Base-by-base conservation (phyloP, 2,797 vertebrate genomes). In the Sebastiscus tertius region DNA sequence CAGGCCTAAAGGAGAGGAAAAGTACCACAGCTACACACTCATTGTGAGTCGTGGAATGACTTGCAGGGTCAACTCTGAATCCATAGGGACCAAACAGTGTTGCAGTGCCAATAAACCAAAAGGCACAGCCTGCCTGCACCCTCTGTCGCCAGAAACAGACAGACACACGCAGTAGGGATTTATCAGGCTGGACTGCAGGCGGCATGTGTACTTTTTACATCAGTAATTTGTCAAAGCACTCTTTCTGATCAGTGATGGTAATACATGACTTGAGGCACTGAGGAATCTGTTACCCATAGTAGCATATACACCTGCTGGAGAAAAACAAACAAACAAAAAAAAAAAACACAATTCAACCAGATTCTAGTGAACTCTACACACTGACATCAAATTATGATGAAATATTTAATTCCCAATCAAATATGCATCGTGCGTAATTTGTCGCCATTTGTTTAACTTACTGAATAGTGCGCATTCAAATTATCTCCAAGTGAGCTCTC, bases 391-490 rank as follows among this genome's bases (percentile, higher is more conserved):
- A 86, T 74, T 10, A 62, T 55, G 9, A 75, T 13, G 54, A 80
- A 36, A 33, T 1, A n/a, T 34, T 24, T 59, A 10, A 76, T 34
- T 70, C 42, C 52, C 29, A 79, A 72, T 88, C 56, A 77, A 62
- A 46, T 2, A 5, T 16, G 33, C 79, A 71, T 11, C 60, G 63
- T 87, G 87, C 92, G 90, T 89, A 94, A 93, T 91, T 81, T 83
- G 70, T 79, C 49, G 1, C 72, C 63, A 52, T 84, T 88, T 81
- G 20, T 80, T 71, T 34, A 87, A 89, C 68, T 91, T 84, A 54
- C 16, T 81, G 67, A 78, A 72, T 20, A 24, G 74, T 64, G 76
- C 83, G 62, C 76, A 82, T 71, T 87, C 46, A 77, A n/a, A 77
- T 49, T 16, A 61, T 70, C 74, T 73, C 71, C 62, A 86, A 55